Conservation (phyloP, 2,113 vertebrate species). For the Actenoides hombroni region DNA sequence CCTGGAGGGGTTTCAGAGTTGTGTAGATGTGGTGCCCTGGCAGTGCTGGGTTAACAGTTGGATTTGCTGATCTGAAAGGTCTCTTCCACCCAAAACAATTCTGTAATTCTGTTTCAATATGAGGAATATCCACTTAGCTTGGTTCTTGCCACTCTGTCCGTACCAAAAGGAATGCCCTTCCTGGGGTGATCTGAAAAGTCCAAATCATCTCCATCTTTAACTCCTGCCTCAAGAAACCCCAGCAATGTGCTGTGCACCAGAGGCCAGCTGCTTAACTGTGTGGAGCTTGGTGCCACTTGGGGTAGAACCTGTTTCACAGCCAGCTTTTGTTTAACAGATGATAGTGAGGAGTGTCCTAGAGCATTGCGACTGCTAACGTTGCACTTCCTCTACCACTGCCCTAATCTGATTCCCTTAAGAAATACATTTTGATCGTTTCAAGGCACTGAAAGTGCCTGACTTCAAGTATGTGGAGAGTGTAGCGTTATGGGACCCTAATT, state of each 20-base stretch:
- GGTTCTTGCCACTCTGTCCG: not conserved
- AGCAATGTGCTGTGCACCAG: not conserved
- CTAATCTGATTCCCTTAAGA: not conserved
- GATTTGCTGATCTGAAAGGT: not conserved
- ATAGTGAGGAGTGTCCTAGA: not conserved
- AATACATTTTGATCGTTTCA: not conserved
- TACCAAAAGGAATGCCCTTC: not conserved
- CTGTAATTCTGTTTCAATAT: not conserved
- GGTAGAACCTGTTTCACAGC: not conserved
- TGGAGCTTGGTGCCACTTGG: not conserved
- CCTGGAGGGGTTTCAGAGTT: not conserved
- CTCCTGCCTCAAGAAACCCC: not conserved
- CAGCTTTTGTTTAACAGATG: not conserved
- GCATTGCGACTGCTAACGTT: not conserved
- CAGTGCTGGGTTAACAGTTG: not conserved
- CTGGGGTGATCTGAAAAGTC: not conserved
- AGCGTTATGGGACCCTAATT: not conserved
- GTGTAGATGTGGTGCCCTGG: not conserved
- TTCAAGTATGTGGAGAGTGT: not conserved
- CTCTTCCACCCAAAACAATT: not conserved
- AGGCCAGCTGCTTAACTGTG: not conserved
- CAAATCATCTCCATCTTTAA: not conserved
- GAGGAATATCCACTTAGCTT: not conserved
- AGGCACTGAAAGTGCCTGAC: not conserved
- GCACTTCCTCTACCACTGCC: not conserved